Conservation (phyloP, 2,888 invertebrate genomes). For the Lithophane socia region DNA sequence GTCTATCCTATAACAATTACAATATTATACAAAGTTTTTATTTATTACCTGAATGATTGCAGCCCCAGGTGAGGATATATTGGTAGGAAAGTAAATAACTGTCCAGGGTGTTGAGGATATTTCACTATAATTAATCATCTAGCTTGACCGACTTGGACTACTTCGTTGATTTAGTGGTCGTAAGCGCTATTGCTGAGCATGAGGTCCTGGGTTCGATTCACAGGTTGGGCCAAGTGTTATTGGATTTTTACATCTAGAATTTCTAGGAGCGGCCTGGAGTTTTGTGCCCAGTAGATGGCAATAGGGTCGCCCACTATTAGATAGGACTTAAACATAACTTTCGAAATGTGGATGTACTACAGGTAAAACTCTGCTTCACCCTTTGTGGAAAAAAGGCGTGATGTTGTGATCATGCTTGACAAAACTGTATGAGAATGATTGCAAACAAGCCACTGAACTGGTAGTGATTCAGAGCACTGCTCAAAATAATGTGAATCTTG, state of each 20-base stretch:
- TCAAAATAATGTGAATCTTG: background rate
- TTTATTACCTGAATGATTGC: conserved; percentile 8
- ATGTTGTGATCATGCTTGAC: background rate
- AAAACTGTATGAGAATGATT: background rate
- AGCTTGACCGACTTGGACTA: background rate
- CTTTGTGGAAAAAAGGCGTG: no score
- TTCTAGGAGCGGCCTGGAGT: no score
- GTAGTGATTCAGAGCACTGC: background rate
- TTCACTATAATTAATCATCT: background rate
- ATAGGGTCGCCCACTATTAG: no score
- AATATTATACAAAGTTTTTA: conserved; percentile 1
- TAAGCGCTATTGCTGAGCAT: no score
- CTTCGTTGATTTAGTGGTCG: no score
- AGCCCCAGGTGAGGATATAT: background rate
- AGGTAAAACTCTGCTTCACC: no score
- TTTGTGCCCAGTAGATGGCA: no score
- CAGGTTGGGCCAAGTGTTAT: no score
- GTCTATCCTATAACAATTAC: background rate
- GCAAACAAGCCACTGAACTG: background rate
- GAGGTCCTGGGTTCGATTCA: no score
- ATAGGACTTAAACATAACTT: background rate
- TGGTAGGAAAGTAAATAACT: no score
- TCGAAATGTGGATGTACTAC: no score
- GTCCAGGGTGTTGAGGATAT: background rate
- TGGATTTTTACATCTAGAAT: no score